These are phyloP conservation scores for Drosophila nr. medialis DNA, from an alignment of 2,888 invertebrate genomes.

Conservation along the genomic window DNA sequence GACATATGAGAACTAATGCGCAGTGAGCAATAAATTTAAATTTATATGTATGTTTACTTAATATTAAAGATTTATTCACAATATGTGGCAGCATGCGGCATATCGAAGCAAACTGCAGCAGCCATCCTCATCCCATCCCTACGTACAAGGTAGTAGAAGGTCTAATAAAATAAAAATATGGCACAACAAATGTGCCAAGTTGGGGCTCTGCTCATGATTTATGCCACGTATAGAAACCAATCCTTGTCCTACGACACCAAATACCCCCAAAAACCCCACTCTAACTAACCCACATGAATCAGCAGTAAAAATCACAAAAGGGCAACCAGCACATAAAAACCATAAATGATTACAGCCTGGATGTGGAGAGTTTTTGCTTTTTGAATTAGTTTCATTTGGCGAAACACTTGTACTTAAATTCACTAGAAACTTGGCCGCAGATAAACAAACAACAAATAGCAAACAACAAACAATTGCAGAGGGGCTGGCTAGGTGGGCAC, in stretches of 20 bases:
- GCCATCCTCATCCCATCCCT: not conserved
- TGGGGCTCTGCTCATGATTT: conserved; percentile 54
- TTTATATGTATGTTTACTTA: conserved; percentile 75
- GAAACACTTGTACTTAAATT: conserved; percentile 52
- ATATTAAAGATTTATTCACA: conserved; percentile 77
- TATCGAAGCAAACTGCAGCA: conserved; percentile 41
- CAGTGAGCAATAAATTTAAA: conserved; percentile 74
- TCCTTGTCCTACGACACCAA: conserved; percentile 17
- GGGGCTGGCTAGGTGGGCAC: conserved; percentile 1
- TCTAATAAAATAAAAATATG: conserved; percentile 74
- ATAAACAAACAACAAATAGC: conserved; percentile 51
- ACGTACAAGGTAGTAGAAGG: conserved; percentile 50
- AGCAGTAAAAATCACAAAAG: conserved; percentile 54
- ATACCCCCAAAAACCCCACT: not conserved
- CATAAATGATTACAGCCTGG: conserved; percentile 55
- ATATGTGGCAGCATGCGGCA: conserved; percentile 49
- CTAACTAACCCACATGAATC: conserved; percentile 49
- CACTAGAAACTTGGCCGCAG: conserved; percentile 49
- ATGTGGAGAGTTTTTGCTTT: conserved; percentile 33
- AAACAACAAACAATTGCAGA: conserved; percentile 43
- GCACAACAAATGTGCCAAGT: conserved; percentile 53
- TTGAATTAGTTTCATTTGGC: conserved; percentile 44
- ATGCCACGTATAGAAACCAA: conserved; percentile 37
- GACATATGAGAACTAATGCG: conserved; percentile 58
- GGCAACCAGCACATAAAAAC: conserved; percentile 43